These are phyloP conservation scores for Oxycera nigricornis DNA, from an alignment of 2,888 invertebrate genomes.

Conservation along the genomic window DNA sequence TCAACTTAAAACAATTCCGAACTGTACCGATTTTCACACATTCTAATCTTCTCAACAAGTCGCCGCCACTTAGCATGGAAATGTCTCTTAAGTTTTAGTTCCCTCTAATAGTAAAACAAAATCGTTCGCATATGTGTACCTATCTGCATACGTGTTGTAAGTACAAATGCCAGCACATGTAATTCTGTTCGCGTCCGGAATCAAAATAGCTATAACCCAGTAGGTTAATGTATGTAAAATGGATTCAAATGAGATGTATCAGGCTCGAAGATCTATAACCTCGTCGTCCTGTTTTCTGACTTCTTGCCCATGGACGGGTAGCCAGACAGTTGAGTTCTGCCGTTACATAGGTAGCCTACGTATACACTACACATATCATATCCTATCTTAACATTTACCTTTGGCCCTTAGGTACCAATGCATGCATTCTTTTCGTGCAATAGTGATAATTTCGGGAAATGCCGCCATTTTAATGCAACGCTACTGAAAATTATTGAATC, in stretches of 20 bases:
- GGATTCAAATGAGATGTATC: slow-evolving; percentile 61
- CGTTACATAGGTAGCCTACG: slow-evolving; percentile 9
- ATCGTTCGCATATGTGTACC: background rate
- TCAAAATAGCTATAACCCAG: slow-evolving; percentile 37
- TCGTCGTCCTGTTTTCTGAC: slow-evolving; percentile 38
- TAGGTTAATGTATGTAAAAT: slow-evolving; percentile 63
- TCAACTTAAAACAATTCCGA: no score
- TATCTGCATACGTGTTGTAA: background rate
- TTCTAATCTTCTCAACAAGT: background rate
- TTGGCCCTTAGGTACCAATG: slow-evolving; percentile 15
- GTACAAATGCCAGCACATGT: slow-evolving; percentile 15
- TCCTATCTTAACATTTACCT: slow-evolving; percentile 5
- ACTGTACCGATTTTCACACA: background rate
- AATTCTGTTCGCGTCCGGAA: slow-evolving; percentile 26
- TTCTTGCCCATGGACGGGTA: slow-evolving; percentile 23
- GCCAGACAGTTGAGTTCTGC: slow-evolving; percentile 15
- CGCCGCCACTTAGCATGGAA: background rate
- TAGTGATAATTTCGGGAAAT: slow-evolving; percentile 31
- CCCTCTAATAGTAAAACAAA: background rate
- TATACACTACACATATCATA: background rate
- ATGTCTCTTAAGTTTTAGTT: background rate
- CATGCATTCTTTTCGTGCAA: slow-evolving; percentile 30
- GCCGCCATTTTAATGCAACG: background rate
- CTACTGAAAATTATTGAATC: slow-evolving; percentile 30
- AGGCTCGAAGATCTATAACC: slow-evolving; percentile 55